These are phyloP conservation scores for Acyrthosiphon pisum DNA, from an alignment of 1,140 invertebrate genomes.

Conservation along the genomic window DNA sequence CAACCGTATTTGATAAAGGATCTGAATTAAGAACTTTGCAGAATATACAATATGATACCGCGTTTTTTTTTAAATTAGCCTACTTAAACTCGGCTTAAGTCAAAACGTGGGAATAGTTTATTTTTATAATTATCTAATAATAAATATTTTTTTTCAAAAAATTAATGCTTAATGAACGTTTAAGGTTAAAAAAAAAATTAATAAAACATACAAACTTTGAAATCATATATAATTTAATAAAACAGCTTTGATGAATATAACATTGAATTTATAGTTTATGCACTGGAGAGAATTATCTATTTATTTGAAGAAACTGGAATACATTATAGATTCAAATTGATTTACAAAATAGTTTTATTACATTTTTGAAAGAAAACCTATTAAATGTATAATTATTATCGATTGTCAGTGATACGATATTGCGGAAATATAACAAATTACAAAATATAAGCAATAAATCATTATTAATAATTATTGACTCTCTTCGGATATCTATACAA, in stretches of 20 bases:
- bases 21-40: neutral
- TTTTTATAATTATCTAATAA: slow-evolving; percentile 4
- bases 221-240: neutral
- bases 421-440: neutral
- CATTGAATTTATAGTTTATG: no score
- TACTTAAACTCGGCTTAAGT: neutral
- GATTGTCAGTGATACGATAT: neutral
- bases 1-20: neutral
- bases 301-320: neutral
- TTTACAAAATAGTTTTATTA: neutral
- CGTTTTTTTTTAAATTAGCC: neutral
- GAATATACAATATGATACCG: neutral
- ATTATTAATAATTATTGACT: neutral
- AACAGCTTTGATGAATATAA: no score
- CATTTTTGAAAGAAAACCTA: neutral
- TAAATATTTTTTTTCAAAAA: neutral
- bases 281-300: neutral
- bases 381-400: neutral
- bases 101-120: slow-evolving; percentile 18
- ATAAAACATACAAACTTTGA: neutral
- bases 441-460: slow-evolving; percentile 8
- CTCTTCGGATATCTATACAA: neutral
- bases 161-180: neutral
- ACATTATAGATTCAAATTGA: neutral
- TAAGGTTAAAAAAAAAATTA: neutral